Conservation (phyloP, 1,140 invertebrate genomes). For the Coboldia fuscipes region DNA sequence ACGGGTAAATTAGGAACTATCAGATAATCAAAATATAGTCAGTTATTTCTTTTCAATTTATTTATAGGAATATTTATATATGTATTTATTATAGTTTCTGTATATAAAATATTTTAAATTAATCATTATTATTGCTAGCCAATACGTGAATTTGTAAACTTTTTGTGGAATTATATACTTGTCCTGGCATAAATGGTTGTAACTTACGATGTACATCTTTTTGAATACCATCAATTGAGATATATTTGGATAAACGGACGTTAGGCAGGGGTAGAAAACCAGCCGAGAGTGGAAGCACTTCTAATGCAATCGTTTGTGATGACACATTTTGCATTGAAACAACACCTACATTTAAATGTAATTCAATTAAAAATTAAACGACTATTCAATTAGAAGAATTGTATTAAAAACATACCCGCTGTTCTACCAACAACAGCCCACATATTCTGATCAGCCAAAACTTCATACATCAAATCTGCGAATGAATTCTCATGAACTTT, state of each 20-base stretch:
- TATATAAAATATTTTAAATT: constrained; percentile 8
- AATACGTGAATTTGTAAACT: constrained; percentile 73
- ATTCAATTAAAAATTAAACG: constrained; percentile 6
- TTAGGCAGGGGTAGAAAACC: constrained; percentile 74
- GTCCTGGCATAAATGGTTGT: constrained; percentile 65
- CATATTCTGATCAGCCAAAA: constrained; percentile 70
- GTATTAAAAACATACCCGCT: constrained; percentile 28
- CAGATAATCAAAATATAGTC: background rate
- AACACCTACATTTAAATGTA: constrained; percentile 36
- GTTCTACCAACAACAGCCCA: constrained; percentile 82
- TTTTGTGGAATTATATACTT: constrained; percentile 75
- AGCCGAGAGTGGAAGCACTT: constrained; percentile 76
- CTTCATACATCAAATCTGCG: constrained; percentile 74
- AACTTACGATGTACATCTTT: constrained; percentile 47
- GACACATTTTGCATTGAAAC: constrained; percentile 51
- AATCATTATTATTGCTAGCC: constrained; percentile 13
- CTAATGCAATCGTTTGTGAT: constrained; percentile 53
- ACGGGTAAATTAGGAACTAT: too few relatives aligned
- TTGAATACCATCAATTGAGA: constrained; percentile 42
- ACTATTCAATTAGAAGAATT: background rate
- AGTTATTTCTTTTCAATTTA: background rate
- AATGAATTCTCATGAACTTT: constrained; percentile 24
- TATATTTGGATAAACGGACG: constrained; percentile 78
- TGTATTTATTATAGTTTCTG: background rate
- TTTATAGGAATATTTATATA: background rate